phyloP scores from a whole-genome alignment of 1,140 invertebrate species.

The Adelges cooleyi region DNA sequence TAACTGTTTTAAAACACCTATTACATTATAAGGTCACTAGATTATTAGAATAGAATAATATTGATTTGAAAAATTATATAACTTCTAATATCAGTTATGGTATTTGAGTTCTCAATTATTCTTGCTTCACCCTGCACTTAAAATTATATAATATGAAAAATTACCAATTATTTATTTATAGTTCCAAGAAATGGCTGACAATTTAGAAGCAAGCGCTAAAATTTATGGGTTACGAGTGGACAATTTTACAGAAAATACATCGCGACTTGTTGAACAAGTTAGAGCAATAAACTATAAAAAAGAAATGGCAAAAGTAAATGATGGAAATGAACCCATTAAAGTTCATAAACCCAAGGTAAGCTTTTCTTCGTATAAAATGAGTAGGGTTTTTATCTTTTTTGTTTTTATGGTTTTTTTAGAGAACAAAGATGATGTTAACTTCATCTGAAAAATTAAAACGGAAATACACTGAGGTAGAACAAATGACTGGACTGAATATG shows the following conservation, averaged over 20 bases:
- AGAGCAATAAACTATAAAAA: neutral
- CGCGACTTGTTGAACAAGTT: neutral
- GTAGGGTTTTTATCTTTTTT: no score
- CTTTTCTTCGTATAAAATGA: neutral
- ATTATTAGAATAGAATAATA: no score
- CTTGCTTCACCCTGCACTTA: no score
- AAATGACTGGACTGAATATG: neutral
- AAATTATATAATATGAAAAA: no score
- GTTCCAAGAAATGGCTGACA: constrained; percentile 6
- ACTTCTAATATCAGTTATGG: no score
- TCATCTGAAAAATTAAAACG: neutral
- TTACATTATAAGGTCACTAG: no score
- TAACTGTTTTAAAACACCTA: no score
- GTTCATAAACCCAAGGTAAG: neutral
- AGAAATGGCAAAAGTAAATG: neutral
- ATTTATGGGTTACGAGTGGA: neutral
- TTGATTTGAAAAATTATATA: no score
- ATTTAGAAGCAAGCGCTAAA: neutral
- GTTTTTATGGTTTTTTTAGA: neutral
- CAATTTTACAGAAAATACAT: neutral
- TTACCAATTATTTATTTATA: no score
- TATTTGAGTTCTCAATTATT: no score
- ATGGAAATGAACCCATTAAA: neutral
- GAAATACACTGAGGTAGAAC: neutral
- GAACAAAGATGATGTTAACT: neutral